Conservation (phyloP, 2,888 invertebrate species). For the Onchidella celtica region DNA sequence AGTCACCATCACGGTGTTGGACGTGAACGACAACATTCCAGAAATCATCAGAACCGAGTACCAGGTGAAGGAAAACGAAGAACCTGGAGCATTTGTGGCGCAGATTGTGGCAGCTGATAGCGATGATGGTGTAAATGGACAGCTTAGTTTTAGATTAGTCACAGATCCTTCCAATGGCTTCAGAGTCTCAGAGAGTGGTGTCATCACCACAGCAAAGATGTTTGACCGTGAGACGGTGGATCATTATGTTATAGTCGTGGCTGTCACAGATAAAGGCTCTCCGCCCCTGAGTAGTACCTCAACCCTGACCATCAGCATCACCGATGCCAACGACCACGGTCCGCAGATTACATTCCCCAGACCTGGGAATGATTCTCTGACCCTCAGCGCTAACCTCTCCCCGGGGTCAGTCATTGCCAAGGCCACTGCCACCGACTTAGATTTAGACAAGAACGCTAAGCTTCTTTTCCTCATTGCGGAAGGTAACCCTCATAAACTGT, state of each 20-base stretch:
- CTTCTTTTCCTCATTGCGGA: slow-evolving; percentile 47
- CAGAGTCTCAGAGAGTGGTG: slow-evolving; percentile 47
- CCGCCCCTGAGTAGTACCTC: slow-evolving; percentile 53
- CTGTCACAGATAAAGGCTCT: slow-evolving; percentile 58
- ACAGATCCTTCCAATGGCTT: slow-evolving; percentile 38
- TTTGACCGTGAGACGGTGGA: slow-evolving; percentile 60
- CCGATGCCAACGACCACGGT: slow-evolving; percentile 36
- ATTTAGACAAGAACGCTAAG: slow-evolving; percentile 34
- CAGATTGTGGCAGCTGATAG: slow-evolving; percentile 49
- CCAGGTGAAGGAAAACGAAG: slow-evolving; percentile 51
- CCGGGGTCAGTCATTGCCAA: slow-evolving; percentile 36
- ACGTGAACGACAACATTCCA: slow-evolving; percentile 56
- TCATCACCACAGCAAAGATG: slow-evolving; percentile 45
- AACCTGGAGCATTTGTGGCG: slow-evolving; percentile 42
- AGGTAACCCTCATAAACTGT: slow-evolving; percentile 42
- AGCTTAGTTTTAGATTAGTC: slow-evolving; percentile 36
- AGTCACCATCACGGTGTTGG: slow-evolving; percentile 50
- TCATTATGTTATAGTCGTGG: slow-evolving; percentile 50
- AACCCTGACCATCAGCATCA: slow-evolving; percentile 34
- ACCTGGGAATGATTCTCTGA: slow-evolving; percentile 28
- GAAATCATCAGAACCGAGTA: slow-evolving; percentile 50
- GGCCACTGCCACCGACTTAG: slow-evolving; percentile 10
- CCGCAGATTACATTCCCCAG: slow-evolving; percentile 24
- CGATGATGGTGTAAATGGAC: slow-evolving; percentile 51
- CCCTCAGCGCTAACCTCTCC: slow-evolving; percentile 26